phyloP scores from a whole-genome alignment of 2,888 invertebrate species.

The Eupithecia subumbrata region DNA sequence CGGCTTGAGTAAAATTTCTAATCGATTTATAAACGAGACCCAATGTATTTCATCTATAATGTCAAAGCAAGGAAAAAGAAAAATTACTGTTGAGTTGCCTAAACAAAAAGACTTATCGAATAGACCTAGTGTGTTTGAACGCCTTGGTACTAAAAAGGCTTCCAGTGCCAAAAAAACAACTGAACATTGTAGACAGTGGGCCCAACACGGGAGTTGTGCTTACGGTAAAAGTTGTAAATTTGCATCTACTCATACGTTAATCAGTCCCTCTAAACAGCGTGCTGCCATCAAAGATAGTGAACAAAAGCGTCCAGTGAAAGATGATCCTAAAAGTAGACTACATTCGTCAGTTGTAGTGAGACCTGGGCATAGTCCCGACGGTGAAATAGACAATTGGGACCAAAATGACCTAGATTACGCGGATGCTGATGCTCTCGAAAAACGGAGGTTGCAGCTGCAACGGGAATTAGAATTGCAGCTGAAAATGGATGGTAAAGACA shows the following conservation, averaged over 20 bases:
- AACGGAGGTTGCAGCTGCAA: conserved; percentile 89
- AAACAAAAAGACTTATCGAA: conserved; percentile 86
- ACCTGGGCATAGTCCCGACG: conserved; percentile 84
- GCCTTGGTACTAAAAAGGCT: conserved; percentile 89
- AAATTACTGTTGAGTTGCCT: conserved; percentile 90
- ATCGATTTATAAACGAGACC: conserved; percentile 65
- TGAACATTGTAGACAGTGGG: conserved; percentile 91
- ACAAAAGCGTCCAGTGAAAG: conserved; percentile 80
- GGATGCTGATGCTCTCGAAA: conserved; percentile 91
- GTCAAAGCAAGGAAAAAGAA: conserved; percentile 88
- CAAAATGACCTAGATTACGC: conserved; percentile 91
- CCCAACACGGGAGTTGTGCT: conserved; percentile 89
- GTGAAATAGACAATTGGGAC: conserved; percentile 90
- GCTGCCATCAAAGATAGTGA: conserved; percentile 86
- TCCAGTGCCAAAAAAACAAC: conserved; percentile 83
- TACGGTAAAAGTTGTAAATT: conserved; percentile 92
- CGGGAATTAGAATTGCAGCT: conserved; percentile 90
- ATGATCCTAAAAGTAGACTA: conserved; percentile 86
- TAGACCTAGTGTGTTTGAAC: conserved; percentile 92
- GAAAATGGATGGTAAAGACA: conserved; percentile 88
- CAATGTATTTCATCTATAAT: conserved; percentile 80
- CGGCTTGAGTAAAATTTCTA: conserved; percentile 56
- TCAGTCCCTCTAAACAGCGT: conserved; percentile 90
- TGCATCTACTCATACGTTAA: conserved; percentile 88
- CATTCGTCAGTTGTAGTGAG: conserved; percentile 86